Base-by-base conservation (phyloP, 1,140 invertebrate genomes). In the Arion vulgaris region DNA sequence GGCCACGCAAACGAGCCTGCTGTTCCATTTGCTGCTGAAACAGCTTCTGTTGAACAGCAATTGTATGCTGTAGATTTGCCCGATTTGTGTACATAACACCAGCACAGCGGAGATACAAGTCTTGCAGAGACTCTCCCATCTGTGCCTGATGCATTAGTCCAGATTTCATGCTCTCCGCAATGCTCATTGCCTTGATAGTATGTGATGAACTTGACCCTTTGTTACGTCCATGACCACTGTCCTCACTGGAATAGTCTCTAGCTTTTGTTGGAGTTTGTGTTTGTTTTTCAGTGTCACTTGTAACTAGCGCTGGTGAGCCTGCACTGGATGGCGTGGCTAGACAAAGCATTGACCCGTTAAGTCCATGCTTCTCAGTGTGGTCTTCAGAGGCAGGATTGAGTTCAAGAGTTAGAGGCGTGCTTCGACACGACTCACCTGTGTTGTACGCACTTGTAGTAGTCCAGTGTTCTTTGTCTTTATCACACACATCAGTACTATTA, bases 71-170 rank as follows among this genome's bases (percentile, higher is more conserved):
- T 95, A 96, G 90, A 88, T 96, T 95, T 5, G 94, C 95, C 38
- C 94, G 93, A 86, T 95, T 95, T 11, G 95, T 96, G 90, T 95
- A 96, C 95, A 95, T 95, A 0, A 92, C 95, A 95, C 95, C 0
- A 91, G 89, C 80, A 91, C 91, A 17, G 90, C 90, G 62, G 88
- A 86, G 84, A 90, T 87, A 85, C 92, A 91, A 28, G 92, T 90
- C 89, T 62, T 91, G 90, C 39, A 92, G 86, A 0, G 90, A 91
- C 78, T 91, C 88, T 4, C 89, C 89, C 84, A 89, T 87, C 38
- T 83, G 79, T 38, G 85, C 81, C 73, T 88, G 86, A 19, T 85
- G 51, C 71, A 85, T 80, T 34, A 87, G 71, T 62, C 85, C 57
- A 45, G 72, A 66, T 34, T 72, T 45, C 66, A 81, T 86, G 73